Percentiles rank a stretch among this genome's conserved stretches.
phyloP scores from a whole-genome alignment of 2,888 invertebrate genomes.

The Aquatica leii region DNA sequence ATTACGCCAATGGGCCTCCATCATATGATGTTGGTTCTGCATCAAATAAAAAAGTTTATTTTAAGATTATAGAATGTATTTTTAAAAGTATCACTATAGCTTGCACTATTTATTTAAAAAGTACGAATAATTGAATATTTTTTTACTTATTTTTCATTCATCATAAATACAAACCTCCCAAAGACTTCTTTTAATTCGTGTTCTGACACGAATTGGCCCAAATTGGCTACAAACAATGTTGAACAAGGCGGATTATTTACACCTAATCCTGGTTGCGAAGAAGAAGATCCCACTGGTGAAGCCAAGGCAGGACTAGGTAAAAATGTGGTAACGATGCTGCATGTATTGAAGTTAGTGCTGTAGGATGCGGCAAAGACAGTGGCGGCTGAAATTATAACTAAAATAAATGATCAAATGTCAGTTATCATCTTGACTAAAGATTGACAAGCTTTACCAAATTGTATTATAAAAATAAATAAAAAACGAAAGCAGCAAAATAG shows the following conservation, averaged over 20 bases:
- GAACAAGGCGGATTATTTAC: constrained; percentile 89
- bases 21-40: constrained; percentile 50
- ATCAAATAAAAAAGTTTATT: constrained; percentile 44
- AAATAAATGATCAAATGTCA: constrained; percentile 10
- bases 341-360: constrained; percentile 75
- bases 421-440: too few relatives aligned
- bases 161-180: constrained; percentile 79
- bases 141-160: neutral
- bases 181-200: constrained; percentile 98
- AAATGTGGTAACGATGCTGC: constrained; percentile 81
- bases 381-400: constrained; percentile 41
- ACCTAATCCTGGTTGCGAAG: constrained; percentile 74
- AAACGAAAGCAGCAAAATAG: too few relatives aligned
- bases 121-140: constrained; percentile 11
- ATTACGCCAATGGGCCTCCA: constrained; percentile 43
- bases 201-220: constrained; percentile 97
- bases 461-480: too few relatives aligned
- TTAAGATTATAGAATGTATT: constrained; percentile 16
- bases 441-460: too few relatives aligned
- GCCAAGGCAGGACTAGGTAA: constrained; percentile 93
- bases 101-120: constrained; percentile 47
- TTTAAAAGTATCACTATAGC: constrained; percentile 48
- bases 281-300: constrained; percentile 84
- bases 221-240: constrained; percentile 97
- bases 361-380: constrained; percentile 62